Evolutionary conservation across 2,888 invertebrate genomes (phyloP).

Genomic region (Ommatoiulus sabulosus): DNA sequence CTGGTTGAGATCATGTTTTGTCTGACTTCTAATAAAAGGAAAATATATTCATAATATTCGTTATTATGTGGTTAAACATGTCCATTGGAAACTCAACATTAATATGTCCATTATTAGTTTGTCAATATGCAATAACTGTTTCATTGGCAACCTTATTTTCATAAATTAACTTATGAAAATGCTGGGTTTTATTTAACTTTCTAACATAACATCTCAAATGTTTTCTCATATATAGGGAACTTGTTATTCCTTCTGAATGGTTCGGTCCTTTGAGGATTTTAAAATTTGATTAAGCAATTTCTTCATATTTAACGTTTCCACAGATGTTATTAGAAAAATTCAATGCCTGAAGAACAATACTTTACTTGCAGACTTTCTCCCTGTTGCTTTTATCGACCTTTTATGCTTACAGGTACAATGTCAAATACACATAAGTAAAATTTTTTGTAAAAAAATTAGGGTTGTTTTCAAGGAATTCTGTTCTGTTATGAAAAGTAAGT

Average conservation of each 20-base stretch:
- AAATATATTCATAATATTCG: too few relatives aligned
- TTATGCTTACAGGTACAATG: neutral
- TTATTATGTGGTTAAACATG: too few relatives aligned
- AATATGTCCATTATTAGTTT: too few relatives aligned
- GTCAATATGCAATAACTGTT: too few relatives aligned
- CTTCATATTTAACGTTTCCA: neutral
- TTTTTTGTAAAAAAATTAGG: neutral
- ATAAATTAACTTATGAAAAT: too few relatives aligned
- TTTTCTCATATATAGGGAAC: neutral
- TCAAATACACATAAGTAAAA: neutral
- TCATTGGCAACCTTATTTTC: too few relatives aligned
- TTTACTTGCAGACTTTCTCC: too few relatives aligned
- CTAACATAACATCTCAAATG: conserved; percentile 1
- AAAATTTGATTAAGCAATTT: conserved; percentile 2
- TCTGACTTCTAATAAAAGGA: too few relatives aligned
- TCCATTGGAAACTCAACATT: too few relatives aligned
- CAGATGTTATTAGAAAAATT: conserved; percentile 26
- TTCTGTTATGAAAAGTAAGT: too few relatives aligned
- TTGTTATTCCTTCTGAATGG: neutral
- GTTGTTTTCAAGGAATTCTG: neutral
- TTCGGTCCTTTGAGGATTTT: neutral
- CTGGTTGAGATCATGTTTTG: too few relatives aligned
- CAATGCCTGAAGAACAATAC: neutral
- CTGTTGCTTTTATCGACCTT: neutral
- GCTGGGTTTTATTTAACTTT: neutral